Conservation (phyloP, 2,113 vertebrate species). For the Elachura formosa region DNA sequence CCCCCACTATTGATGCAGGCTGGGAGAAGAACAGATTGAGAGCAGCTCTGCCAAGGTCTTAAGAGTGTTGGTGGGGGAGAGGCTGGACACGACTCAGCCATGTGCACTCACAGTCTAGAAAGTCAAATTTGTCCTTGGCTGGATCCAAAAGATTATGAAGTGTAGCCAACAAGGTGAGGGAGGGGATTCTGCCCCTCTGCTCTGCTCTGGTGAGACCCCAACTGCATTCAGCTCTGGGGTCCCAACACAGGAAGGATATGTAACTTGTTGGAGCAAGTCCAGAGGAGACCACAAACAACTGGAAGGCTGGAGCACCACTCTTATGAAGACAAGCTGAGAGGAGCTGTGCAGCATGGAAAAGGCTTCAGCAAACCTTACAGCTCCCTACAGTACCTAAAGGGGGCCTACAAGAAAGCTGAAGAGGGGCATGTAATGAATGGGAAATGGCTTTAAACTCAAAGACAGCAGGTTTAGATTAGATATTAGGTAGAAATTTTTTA, state of each 20-base stretch:
- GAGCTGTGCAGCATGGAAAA: not conserved
- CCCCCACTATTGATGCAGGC: rapidly evolving
- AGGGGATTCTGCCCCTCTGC: not conserved
- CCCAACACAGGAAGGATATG: not conserved
- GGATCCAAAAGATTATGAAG: not conserved
- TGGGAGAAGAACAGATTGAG: not conserved
- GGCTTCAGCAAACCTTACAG: not conserved
- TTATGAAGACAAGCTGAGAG: not conserved
- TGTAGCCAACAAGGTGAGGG: rapidly evolving
- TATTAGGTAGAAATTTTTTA: not conserved
- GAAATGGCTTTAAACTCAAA: not conserved
- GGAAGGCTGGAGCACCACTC: not conserved
- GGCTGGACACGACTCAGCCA: not conserved
- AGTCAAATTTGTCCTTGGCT: rapidly evolving
- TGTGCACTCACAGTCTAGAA: rapidly evolving
- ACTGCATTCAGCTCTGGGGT: not conserved
- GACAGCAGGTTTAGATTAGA: not conserved
- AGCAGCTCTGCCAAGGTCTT: not conserved
- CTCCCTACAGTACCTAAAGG: not conserved
- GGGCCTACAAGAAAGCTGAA: not conserved
- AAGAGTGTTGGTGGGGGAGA: not conserved
- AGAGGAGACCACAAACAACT: not conserved
- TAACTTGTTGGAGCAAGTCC: rapidly evolving
- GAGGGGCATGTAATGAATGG: not conserved
- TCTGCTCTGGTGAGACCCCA: not conserved